These are phyloP conservation scores for Xenopus petersii DNA, from an alignment of 2,797 vertebrate genomes.

Conservation along the genomic window DNA sequence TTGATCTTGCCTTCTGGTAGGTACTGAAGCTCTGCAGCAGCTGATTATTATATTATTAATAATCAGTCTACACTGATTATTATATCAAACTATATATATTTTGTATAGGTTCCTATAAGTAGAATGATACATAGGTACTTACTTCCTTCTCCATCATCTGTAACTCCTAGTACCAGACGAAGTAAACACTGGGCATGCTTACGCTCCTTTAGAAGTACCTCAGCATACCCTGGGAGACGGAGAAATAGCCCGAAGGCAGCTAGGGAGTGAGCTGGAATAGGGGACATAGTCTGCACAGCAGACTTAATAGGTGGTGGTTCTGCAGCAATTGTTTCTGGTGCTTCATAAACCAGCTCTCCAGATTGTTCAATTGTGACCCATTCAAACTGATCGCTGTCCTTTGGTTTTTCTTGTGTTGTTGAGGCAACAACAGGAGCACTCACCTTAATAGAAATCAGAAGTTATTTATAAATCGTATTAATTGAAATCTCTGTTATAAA, in stretches of 20 bases:
- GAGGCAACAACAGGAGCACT: constrained; percentile 90
- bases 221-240: constrained; percentile 93
- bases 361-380: constrained; percentile 98
- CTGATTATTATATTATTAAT: no score
- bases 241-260: constrained; percentile 96
- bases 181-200: constrained; percentile 98
- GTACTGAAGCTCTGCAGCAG: no score
- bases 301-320: constrained; percentile 93
- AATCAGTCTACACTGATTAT: no score
- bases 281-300: constrained; percentile 93
- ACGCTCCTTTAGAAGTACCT: constrained; percentile 95
- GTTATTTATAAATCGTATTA: no score
- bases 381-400: constrained; percentile 97
- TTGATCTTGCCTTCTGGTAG: no score
- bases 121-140: constrained; percentile 63
- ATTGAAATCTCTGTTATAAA: no score
- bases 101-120: no score
- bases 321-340: constrained; percentile 88
- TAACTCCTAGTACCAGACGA: constrained; percentile 93
- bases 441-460: constrained; percentile 70
- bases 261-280: constrained; percentile 94
- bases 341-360: constrained; percentile 93
- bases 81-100: no score
- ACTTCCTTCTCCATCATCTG: constrained; percentile 98
- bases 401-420: constrained; percentile 90